phyloP scores from a whole-genome alignment of 35 echinoderm and acorn worm species.

The Eucidaris tribuloides region DNA sequence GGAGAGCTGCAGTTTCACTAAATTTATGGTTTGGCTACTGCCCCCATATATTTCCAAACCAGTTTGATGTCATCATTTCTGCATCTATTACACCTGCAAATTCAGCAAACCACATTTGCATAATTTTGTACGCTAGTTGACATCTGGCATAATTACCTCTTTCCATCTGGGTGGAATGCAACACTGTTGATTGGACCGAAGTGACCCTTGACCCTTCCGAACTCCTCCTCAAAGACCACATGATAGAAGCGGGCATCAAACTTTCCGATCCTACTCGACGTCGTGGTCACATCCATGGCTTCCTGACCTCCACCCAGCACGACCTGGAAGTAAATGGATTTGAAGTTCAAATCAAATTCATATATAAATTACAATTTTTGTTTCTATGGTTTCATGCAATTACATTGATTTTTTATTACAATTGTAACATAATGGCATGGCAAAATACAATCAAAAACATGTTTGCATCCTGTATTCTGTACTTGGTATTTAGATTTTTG shows the following conservation, averaged over 20 bases:
- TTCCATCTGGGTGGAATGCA: constrained; percentile 92
- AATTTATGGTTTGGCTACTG: background rate
- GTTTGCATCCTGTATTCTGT: too few species aligned
- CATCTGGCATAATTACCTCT: too few species aligned
- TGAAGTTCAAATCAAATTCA: too few species aligned
- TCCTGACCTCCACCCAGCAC: constrained; percentile 91
- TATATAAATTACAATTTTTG: too few species aligned
- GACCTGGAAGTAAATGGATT: constrained; percentile 51
- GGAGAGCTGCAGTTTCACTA: too few species aligned
- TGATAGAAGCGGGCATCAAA: constrained; percentile 97
- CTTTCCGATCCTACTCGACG: constrained; percentile 90
- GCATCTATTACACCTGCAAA: background rate
- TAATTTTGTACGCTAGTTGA: background rate
- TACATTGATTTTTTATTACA: too few species aligned
- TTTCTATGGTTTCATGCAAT: too few species aligned
- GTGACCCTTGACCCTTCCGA: constrained; percentile 96
- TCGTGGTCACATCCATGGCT: constrained; percentile 98
- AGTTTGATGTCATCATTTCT: too few species aligned
- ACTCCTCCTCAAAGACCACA: constrained; percentile 95
- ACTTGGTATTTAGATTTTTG: too few species aligned
- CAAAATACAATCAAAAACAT: too few species aligned
- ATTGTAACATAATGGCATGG: too few species aligned
- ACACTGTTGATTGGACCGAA: constrained; percentile 98
- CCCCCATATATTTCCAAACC: too few species aligned
- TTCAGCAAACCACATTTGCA: background rate